Conservation (phyloP, 2,888 invertebrate genomes). For the Tortrix viridana region DNA sequence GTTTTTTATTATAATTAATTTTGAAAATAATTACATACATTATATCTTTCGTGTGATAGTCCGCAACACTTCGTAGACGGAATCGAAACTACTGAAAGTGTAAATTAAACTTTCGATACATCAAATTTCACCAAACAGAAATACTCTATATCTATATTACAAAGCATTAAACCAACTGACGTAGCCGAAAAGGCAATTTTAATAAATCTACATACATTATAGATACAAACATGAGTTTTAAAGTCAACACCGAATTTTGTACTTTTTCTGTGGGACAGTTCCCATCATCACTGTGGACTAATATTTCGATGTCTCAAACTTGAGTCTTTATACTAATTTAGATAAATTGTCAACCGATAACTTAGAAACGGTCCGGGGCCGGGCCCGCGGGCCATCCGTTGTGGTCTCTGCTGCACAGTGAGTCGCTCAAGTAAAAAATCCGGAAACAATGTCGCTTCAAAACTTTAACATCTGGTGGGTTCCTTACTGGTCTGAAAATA, state of each 20-base stretch:
- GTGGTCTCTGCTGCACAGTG: constrained; percentile 81
- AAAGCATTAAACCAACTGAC: constrained; percentile 69
- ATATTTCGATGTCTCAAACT: constrained; percentile 81
- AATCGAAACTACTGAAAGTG: constrained; percentile 76
- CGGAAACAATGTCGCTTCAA: constrained; percentile 56
- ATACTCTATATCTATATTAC: constrained; percentile 75
- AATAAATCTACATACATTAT: constrained; percentile 75
- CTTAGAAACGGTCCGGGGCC: constrained; percentile 65
- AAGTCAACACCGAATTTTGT: constrained; percentile 83
- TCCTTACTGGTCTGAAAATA: constrained; percentile 66
- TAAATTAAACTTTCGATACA: constrained; percentile 71
- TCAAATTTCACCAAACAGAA: constrained; percentile 66
- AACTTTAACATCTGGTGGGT: constrained; percentile 49
- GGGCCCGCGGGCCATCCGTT: constrained; percentile 73
- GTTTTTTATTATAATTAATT: constrained; percentile 76
- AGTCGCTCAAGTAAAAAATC: constrained; percentile 78
- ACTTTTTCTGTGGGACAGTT: constrained; percentile 79
- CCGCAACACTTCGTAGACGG: constrained; percentile 80
- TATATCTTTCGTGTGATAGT: constrained; percentile 70
- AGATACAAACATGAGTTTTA: constrained; percentile 78
- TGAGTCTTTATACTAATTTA: constrained; percentile 79
- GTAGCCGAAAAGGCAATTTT: constrained; percentile 73
- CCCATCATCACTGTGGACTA: constrained; percentile 81
- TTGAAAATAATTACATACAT: constrained; percentile 80
- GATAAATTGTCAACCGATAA: constrained; percentile 81